A percentile compares a stretch with the other conserved stretches of the same genome.
phyloP scores from a whole-genome alignment of 2,113 vertebrate species.

The Choloepus hoffmanni region DNA sequence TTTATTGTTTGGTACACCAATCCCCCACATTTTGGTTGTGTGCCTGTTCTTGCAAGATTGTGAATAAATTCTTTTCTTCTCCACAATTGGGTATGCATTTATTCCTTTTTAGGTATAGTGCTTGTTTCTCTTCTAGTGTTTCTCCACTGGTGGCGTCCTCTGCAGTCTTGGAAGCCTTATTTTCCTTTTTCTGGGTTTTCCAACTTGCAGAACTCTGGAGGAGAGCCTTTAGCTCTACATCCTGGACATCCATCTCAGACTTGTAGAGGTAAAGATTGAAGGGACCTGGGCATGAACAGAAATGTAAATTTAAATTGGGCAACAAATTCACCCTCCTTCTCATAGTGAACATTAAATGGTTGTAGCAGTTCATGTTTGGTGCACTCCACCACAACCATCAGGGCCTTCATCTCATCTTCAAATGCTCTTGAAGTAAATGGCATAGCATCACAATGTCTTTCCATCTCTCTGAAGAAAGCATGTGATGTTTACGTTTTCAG shows the following conservation, averaged over 20 bases:
- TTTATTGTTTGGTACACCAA: too few species aligned
- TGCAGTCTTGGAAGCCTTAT: constrained; percentile 95
- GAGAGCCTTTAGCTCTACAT: constrained; percentile 93
- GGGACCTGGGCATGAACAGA: constrained; percentile 94
- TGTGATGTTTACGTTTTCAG: constrained; percentile 99
- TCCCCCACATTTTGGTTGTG: too few species aligned
- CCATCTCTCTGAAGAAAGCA: constrained; percentile 95
- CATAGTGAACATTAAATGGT: constrained; percentile 97
- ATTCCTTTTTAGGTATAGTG: too few species aligned
- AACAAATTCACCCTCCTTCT: constrained; percentile 96
- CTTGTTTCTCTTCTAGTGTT: constrained; percentile 86
- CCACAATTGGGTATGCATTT: too few species aligned
- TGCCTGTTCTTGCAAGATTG: too few species aligned
- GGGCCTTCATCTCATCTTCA: constrained; percentile 94
- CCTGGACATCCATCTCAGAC: constrained; percentile 94
- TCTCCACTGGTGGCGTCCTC: constrained; percentile 92
- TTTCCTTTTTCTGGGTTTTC: constrained; percentile 97
- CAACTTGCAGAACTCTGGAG: constrained; percentile 95
- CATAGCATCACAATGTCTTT: constrained; percentile 94
- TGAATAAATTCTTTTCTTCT: too few species aligned
- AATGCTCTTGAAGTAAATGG: constrained; percentile 95
- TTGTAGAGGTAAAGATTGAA: constrained; percentile 93
- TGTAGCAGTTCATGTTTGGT: constrained; percentile 97
- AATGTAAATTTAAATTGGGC: constrained; percentile 97
- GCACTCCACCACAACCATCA: constrained; percentile 95